Conservation (phyloP, 2,888 invertebrate genomes). For the Limenitis camilla region DNA sequence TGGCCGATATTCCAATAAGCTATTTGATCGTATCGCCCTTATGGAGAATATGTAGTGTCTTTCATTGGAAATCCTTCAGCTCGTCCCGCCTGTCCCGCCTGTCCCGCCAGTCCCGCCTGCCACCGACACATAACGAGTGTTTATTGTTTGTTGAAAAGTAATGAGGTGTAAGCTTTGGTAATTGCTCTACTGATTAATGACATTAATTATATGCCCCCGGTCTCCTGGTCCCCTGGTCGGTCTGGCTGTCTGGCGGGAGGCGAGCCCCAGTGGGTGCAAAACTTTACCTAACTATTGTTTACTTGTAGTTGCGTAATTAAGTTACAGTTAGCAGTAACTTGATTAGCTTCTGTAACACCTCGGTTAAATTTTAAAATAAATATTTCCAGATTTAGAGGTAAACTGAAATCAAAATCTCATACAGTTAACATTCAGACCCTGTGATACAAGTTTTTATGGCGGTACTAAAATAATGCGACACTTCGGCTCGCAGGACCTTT, state of each 20-base stretch:
- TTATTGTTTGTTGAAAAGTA: constrained; percentile 1
- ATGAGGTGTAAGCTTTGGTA: not conserved
- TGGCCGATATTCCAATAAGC: too few relatives aligned
- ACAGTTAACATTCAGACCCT: not conserved
- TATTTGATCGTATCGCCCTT: too few relatives aligned
- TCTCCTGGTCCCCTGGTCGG: not conserved
- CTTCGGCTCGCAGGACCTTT: not conserved
- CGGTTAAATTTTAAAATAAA: too few relatives aligned
- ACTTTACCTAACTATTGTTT: too few relatives aligned
- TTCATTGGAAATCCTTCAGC: constrained; percentile 2
- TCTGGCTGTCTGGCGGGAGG: too few relatives aligned
- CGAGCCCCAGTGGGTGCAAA: too few relatives aligned
- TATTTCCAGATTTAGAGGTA: too few relatives aligned
- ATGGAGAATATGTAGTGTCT: not conserved
- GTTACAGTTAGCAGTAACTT: too few relatives aligned
- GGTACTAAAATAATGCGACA: not conserved
- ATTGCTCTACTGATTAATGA: constrained; percentile 1
- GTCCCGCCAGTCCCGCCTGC: not conserved
- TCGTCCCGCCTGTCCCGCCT: not conserved
- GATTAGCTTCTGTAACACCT: too few relatives aligned
- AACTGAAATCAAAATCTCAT: too few relatives aligned
- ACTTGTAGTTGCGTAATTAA: too few relatives aligned
- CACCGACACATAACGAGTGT: not conserved
- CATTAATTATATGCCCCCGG: not conserved
- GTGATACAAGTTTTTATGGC: not conserved